Conservation (phyloP, 2,797 vertebrate species). For the Notolabrus celidotus region DNA sequence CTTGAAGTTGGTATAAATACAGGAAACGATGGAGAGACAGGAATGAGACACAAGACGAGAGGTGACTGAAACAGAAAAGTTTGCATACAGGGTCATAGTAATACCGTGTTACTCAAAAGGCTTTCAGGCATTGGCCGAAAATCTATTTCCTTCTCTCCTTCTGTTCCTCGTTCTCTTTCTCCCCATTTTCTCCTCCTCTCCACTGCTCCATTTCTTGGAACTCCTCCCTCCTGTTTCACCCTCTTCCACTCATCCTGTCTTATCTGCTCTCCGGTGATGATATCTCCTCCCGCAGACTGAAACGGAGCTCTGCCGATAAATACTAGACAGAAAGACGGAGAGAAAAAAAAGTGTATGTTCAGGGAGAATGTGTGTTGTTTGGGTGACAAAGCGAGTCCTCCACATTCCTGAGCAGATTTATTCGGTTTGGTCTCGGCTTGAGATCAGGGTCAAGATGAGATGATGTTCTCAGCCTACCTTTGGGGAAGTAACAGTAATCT, state of each 20-base stretch:
- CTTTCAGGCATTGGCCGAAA: no score
- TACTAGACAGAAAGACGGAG: conserved; percentile 47
- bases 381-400: conserved; percentile 15
- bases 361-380: conserved; percentile 1
- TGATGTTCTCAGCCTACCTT: conserved; percentile 13
- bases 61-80: neutral
- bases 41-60: no score
- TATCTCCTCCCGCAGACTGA: conserved; percentile 68
- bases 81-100: neutral
- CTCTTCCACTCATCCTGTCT: conserved; percentile 63
- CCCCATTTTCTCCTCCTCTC: conserved; percentile 5
- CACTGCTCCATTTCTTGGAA: conserved; percentile 8
- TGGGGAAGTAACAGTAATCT: conserved; percentile 11
- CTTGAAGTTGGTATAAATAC: conserved; percentile 24
- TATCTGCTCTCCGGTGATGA: conserved; percentile 68
- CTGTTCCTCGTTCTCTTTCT: neutral
- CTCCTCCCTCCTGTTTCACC: conserved; percentile 30
- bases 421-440: conserved; percentile 12
- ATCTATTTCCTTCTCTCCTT: no score
- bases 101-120: conserved; percentile 28
- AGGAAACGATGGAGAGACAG: no score
- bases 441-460: conserved; percentile 16
- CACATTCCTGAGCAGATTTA: conserved; percentile 24
- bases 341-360: conserved; percentile 16
- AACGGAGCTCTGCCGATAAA: conserved; percentile 72